phyloP scores from a whole-genome alignment of 2,113 vertebrate species.

The Malaclemys terrapin region DNA sequence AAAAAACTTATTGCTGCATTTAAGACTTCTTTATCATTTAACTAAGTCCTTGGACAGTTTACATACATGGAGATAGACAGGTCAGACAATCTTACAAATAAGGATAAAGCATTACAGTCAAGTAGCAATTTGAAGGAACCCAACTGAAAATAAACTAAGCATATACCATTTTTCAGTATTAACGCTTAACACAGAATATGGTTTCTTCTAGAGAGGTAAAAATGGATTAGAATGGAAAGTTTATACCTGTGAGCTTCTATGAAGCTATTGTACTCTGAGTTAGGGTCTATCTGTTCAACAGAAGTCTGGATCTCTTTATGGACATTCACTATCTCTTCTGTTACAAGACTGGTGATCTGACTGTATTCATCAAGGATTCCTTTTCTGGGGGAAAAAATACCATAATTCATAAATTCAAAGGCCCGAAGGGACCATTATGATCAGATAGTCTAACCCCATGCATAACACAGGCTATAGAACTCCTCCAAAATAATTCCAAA shows the following conservation, averaged over 20 bases:
- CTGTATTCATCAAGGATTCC: conserved; percentile 96
- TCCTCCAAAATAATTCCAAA: neutral
- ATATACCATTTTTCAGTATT: neutral
- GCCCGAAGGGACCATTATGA: neutral
- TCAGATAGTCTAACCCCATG: neutral
- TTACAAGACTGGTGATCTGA: conserved; percentile 95
- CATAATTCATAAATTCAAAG: neutral
- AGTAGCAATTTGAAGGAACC: neutral
- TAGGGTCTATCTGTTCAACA: conserved; percentile 92
- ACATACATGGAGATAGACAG: neutral
- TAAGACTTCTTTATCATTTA: neutral
- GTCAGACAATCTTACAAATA: neutral
- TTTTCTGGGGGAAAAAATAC: conserved; percentile 81
- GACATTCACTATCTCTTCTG: conserved; percentile 93
- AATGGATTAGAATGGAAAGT: neutral
- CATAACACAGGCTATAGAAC: neutral
- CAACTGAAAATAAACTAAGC: neutral
- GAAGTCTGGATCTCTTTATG: conserved; percentile 94
- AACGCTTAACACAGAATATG: neutral
- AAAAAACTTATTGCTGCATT: neutral
- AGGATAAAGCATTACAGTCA: neutral
- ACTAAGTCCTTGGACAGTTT: neutral
- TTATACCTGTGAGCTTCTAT: conserved; percentile 92
- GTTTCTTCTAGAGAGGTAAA: neutral
- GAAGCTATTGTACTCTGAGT: conserved; percentile 92